Conservation (phyloP, 2,113 vertebrate genomes). For the Embiotoca jacksoni region DNA sequence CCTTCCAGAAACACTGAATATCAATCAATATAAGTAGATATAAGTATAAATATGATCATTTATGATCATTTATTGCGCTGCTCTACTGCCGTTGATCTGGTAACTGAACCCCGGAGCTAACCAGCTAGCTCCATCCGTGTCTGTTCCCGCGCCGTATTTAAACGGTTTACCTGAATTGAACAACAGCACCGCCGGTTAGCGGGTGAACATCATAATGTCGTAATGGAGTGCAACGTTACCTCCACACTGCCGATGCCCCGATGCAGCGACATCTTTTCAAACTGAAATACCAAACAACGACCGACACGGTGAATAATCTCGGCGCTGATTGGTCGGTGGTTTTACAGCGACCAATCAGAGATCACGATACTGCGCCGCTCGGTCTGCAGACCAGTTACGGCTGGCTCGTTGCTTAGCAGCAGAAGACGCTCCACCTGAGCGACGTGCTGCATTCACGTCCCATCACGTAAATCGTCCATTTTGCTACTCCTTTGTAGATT, state of each 20-base stretch:
- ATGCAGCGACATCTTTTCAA: slow-evolving; percentile 81
- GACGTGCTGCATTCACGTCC: not conserved
- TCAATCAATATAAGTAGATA: no score
- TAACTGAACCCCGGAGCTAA: slow-evolving; percentile 16
- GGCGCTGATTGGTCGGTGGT: slow-evolving; percentile 57
- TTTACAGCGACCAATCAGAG: slow-evolving; percentile 64
- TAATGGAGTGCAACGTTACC: slow-evolving; percentile 61
- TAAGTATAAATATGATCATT: no score
- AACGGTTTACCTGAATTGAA: no score
- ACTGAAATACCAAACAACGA: slow-evolving; percentile 41
- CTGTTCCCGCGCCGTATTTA: no score
- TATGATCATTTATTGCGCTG: no score
- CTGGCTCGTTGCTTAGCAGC: slow-evolving; percentile 76
- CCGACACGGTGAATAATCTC: slow-evolving; percentile 44
- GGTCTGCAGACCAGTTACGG: not conserved
- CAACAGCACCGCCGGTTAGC: no score
- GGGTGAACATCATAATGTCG: not conserved
- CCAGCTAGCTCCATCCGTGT: slow-evolving; percentile 14
- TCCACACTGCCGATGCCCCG: slow-evolving; percentile 74
- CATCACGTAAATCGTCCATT: not conserved
- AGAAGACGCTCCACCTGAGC: slow-evolving; percentile 40
- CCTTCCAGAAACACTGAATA: no score
- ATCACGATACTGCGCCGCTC: slow-evolving; percentile 11
- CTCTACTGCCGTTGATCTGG: no score
- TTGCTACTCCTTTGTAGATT: not conserved